Percentiles rank a stretch among this genome's conserved stretches.
These are phyloP conservation scores for Leptinotarsa undecemlineata DNA, from an alignment of 1,140 invertebrate species.

Conservation along the genomic window DNA sequence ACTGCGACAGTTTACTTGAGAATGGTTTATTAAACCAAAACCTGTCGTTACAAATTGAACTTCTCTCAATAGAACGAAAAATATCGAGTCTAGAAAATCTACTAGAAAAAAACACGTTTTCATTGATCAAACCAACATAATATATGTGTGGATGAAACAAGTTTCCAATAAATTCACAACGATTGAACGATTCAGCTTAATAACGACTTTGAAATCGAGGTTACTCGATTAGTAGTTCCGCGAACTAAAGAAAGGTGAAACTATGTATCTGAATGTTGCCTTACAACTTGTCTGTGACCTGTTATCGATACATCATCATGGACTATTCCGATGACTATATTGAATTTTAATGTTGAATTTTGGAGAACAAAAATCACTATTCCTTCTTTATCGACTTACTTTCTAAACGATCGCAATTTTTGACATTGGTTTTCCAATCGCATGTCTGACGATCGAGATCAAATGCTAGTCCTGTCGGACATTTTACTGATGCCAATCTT, in stretches of 20 bases:
- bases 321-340: not conserved
- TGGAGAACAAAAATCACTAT: conserved; percentile 45
- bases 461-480: conserved; percentile 88
- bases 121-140: too few species aligned
- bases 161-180: not conserved
- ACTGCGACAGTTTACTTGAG: too few species aligned
- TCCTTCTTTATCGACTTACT: conserved; percentile 74
- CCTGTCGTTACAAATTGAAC: too few species aligned
- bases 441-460: conserved; percentile 93
- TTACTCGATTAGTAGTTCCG: not conserved
- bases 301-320: too few species aligned
- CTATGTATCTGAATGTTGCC: not conserved
- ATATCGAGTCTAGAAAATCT: too few species aligned
- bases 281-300: not conserved
- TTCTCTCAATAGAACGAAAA: too few species aligned
- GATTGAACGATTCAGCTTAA: not conserved
- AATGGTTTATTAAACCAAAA: too few species aligned
- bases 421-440: conserved; percentile 94
- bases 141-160: not conserved
- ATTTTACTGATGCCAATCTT: conserved; percentile 83
- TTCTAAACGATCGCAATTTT: conserved; percentile 90
- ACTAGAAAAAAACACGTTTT: too few species aligned
- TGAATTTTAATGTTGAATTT: not conserved
- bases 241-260: not conserved
- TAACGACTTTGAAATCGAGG: conserved; percentile 2